phyloP scores from a whole-genome alignment of 2,888 invertebrate species.

The Sipha maydis region DNA sequence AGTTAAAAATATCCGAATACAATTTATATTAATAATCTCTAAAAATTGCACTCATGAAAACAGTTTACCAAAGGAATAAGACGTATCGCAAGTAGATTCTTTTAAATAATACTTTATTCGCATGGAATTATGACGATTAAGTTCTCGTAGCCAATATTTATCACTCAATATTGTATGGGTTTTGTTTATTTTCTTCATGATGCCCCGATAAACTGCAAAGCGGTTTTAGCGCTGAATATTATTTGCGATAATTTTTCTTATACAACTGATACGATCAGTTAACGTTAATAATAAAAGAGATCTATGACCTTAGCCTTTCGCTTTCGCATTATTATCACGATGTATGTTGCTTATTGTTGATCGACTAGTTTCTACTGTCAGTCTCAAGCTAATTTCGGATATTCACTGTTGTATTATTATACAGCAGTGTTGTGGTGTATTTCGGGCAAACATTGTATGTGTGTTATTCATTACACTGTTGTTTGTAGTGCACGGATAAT shows the following conservation, averaged over 20 bases:
- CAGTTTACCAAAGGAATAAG: no score
- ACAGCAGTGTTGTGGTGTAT: not conserved
- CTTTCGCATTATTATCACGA: not conserved
- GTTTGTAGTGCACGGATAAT: constrained; percentile 10
- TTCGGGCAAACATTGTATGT: not conserved
- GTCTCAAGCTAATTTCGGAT: not conserved
- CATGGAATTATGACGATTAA: no score
- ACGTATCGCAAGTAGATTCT: no score
- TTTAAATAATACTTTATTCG: no score
- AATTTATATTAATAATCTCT: no score
- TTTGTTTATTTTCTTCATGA: no score
- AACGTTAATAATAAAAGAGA: not conserved
- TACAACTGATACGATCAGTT: not conserved
- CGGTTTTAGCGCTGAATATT: no score
- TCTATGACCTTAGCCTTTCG: not conserved
- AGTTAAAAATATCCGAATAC: no score
- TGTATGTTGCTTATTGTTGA: not conserved
- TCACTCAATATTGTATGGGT: no score
- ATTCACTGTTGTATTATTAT: not conserved
- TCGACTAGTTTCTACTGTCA: not conserved
- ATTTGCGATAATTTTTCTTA: not conserved
- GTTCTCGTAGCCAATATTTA: no score
- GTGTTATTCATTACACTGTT: not conserved
- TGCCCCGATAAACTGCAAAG: no score
- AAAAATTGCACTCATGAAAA: no score